Percentiles rank a stretch among this genome's conserved stretches.
Evolutionary conservation across 2,113 vertebrate species (phyloP).

Genomic region (Piaya cayana): DNA sequence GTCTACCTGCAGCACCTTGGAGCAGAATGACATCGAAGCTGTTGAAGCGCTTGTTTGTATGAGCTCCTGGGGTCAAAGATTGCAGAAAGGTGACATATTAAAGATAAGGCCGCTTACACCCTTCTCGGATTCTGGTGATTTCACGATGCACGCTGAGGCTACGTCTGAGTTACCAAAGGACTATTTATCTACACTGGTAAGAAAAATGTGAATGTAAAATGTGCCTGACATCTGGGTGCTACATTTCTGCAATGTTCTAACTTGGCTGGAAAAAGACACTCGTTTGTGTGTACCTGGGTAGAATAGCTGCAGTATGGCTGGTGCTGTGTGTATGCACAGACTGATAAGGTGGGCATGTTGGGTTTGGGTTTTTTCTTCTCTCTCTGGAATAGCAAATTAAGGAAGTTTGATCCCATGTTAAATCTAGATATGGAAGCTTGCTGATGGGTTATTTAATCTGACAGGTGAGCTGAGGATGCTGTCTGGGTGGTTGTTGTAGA

Average conservation of each 20-base stretch:
- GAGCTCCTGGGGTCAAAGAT: conserved; percentile 94
- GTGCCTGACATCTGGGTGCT: neutral
- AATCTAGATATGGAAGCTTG: neutral
- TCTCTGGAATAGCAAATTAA: neutral
- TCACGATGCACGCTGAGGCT: conserved; percentile 62
- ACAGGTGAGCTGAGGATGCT: neutral
- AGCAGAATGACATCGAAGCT: conserved; percentile 93
- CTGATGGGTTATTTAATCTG: neutral
- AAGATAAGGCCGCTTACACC: conserved; percentile 90
- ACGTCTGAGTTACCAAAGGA: conserved; percentile 81
- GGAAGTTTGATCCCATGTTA: neutral
- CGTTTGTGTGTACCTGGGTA: neutral
- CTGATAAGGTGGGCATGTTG: neutral
- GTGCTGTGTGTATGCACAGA: neutral
- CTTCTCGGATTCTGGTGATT: conserved; percentile 94
- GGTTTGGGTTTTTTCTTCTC: neutral
- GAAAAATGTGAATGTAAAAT: neutral
- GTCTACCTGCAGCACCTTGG: conserved; percentile 79
- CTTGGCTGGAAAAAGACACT: neutral
- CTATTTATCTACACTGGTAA: conserved; percentile 90
- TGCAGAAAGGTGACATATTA: conserved; percentile 75
- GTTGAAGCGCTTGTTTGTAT: conserved; percentile 95
- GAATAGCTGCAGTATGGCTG: neutral
- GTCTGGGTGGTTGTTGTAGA: neutral
- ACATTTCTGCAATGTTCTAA: neutral